Conservation (phyloP, 2,113 vertebrate species). For the Gopherus evgoodei region DNA sequence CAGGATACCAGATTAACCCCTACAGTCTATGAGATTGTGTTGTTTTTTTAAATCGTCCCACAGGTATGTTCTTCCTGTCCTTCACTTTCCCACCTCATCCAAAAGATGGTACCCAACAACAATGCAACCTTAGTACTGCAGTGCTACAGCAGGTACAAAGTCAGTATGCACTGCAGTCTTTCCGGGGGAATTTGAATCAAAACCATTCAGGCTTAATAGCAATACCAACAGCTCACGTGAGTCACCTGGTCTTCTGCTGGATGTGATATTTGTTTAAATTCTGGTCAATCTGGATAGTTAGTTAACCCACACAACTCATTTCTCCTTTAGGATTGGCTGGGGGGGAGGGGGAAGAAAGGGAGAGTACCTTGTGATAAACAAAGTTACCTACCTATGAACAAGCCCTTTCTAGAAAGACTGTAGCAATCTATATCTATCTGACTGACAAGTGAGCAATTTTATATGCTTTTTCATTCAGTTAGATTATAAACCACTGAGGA, state of each 20-base stretch:
- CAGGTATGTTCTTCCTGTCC: neutral
- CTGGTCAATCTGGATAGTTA: neutral
- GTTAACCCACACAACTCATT: neutral
- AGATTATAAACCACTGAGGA: conserved; percentile 59
- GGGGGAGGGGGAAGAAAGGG: no score
- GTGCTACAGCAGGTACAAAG: no score
- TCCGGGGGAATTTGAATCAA: neutral
- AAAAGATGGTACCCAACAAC: neutral
- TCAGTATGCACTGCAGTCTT: neutral
- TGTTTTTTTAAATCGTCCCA: no score
- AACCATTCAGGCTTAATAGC: neutral
- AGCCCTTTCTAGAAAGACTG: neutral
- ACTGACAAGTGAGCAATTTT: neutral
- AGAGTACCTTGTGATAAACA: neutral
- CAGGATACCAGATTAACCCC: neutral
- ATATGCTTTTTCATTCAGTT: neutral
- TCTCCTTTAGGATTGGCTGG: neutral
- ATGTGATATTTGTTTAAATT: neutral
- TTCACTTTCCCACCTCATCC: neutral
- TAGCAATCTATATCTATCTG: neutral
- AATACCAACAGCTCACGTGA: neutral
- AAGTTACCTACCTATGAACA: neutral
- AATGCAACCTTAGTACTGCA: neutral
- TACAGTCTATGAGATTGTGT: neutral
- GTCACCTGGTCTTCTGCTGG: neutral